Conservation (phyloP, 2,113 vertebrate genomes). For the Nipponia nippon region DNA sequence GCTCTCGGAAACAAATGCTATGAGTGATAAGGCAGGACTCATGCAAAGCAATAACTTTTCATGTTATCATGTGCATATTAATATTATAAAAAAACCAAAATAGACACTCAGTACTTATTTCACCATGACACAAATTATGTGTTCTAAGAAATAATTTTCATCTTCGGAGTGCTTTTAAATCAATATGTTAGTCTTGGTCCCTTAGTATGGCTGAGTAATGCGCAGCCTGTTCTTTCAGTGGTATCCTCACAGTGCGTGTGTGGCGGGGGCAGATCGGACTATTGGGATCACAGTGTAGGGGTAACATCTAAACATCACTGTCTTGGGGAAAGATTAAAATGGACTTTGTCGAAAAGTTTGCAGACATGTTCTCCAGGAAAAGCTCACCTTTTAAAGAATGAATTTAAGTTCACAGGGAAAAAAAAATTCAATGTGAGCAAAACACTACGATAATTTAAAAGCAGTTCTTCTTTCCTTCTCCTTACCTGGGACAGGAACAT, state of each 20-base stretch:
- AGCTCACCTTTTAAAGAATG: not conserved
- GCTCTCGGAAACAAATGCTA: not conserved
- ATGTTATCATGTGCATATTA: not conserved
- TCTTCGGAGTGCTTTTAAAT: not conserved
- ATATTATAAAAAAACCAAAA: not conserved
- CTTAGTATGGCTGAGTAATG: not conserved
- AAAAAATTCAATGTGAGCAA: not conserved
- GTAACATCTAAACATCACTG: not conserved
- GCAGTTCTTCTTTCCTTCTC: not conserved
- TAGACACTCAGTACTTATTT: not conserved
- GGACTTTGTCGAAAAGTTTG: not conserved
- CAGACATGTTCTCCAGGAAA: not conserved
- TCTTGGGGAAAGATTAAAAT: not conserved
- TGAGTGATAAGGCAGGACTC: not conserved
- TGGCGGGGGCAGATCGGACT: not conserved
- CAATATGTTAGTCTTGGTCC: not conserved
- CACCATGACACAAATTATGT: not conserved
- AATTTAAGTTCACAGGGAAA: not conserved
- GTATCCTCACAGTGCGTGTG: not conserved
- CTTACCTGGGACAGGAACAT: not conserved
- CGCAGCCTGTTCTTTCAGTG: not conserved
- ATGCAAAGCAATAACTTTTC: not conserved
- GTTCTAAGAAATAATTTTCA: not conserved
- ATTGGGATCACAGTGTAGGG: not conserved
- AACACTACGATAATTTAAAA: not conserved